Base-by-base conservation (phyloP, 1,140 invertebrate genomes). In the Tribolium castaneum region DNA sequence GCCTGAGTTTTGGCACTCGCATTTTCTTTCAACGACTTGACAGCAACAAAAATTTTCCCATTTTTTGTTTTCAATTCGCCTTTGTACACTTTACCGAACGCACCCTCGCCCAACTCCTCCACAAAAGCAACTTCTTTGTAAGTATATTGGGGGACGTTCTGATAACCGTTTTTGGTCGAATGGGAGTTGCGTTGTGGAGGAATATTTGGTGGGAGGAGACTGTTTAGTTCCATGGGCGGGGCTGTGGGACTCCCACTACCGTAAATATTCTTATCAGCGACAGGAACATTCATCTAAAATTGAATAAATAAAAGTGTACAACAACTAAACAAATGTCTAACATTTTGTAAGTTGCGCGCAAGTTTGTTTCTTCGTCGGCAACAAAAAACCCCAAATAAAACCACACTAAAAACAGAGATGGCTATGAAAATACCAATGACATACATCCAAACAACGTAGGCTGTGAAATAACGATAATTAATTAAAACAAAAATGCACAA, bases 41-140 rank as follows among this genome's bases (percentile, higher is more conserved):
- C 95, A 6, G 97, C 97, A 2, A 98, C 97, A 83, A 93, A 94
- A 56, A 94, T 91, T 75, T 91, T 91, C 22, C 91, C 90, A 81
- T 88, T 89, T 78, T 89, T 87, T 10, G 87, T 88, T 76, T 93
- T 91, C n/a, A 98, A 87, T 87, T 98, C 96, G 1, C 97, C 98
- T 89, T 97, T 97, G 84, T 96, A 98, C 0, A 97, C 96, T 90
- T 98, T 91, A 89, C 97, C 98, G 89, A 98, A 99, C 56, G 97
- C 96, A 19, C 97, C 97, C 90, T 99, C 97, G 35, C 97, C 97
- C 1, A 99, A 88, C 87, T 99, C 97, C 86, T 99, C 96, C 35
- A 98, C 89, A 84, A 99, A 98, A 76, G 94, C 90, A 0, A 99
- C 94, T 84, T 95, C 94, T 54, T 93, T 92, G 72, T 93, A 87